Evolutionary conservation across 1,140 invertebrate genomes (phyloP).

Genomic region (Caligus rogercresseyi): DNA sequence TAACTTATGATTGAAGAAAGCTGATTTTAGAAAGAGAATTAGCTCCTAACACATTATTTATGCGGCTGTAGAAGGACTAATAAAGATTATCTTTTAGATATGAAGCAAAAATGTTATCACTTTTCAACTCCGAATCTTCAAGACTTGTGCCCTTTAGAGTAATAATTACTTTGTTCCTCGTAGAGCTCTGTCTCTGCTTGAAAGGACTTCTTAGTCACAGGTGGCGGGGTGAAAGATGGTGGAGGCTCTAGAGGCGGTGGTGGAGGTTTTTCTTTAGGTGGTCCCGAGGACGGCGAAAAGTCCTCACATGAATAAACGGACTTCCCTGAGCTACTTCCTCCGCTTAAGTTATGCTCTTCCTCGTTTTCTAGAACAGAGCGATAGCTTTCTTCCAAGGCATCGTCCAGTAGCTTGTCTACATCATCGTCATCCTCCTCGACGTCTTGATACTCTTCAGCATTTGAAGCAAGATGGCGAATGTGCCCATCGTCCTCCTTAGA

Average conservation of each 20-base stretch:
- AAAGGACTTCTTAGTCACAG: too few relatives aligned
- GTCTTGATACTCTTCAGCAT: slow-evolving; percentile 3
- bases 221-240: neutral
- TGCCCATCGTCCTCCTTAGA: neutral
- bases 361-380: slow-evolving; percentile 2
- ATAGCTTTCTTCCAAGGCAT: slow-evolving; percentile 17
- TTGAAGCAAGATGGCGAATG: neutral
- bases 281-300: neutral
- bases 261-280: slow-evolving; percentile 11
- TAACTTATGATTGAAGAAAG: too few relatives aligned
- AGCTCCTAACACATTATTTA: too few relatives aligned
- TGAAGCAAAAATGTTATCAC: too few relatives aligned
- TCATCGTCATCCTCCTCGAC: slow-evolving; percentile 1
- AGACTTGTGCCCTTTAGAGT: too few relatives aligned
- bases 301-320: neutral
- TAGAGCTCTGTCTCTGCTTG: too few relatives aligned
- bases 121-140: too few relatives aligned
- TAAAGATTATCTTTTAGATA: too few relatives aligned
- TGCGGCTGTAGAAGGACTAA: too few relatives aligned
- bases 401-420: slow-evolving; percentile 10
- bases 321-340: neutral
- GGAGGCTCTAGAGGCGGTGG: slow-evolving; percentile 12
- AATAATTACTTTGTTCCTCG: too few relatives aligned
- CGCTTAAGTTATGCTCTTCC: neutral
- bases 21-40: too few relatives aligned